These are phyloP conservation scores for Therioaphis trifolii DNA, from an alignment of 2,888 invertebrate species.

Conservation along the genomic window DNA sequence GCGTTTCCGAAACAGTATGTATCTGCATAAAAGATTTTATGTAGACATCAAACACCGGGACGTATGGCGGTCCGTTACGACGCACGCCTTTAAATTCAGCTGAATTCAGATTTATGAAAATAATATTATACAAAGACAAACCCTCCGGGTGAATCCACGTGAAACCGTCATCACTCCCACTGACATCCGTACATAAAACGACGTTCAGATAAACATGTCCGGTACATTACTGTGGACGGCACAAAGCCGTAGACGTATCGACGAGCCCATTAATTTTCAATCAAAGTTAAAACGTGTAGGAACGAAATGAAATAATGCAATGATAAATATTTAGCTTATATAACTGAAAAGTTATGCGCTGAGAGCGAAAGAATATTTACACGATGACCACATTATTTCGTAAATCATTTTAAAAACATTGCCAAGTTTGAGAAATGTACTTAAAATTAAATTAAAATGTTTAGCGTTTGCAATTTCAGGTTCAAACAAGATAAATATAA, in stretches of 20 bases:
- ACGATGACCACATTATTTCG: not conserved
- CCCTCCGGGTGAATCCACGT: not conserved
- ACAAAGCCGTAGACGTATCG: not conserved
- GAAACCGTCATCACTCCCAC: not conserved
- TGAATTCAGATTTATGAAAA: slow-evolving; percentile 6
- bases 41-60: not conserved
- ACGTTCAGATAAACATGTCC: not conserved
- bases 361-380: not conserved
- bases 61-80: slow-evolving; percentile 10
- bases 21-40: not conserved
- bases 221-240: not conserved
- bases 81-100: slow-evolving; percentile 19
- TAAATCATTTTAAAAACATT: not conserved
- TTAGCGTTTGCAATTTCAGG: no score
- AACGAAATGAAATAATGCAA: not conserved
- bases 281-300: not conserved
- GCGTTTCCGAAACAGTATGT: not conserved
- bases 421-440: not conserved
- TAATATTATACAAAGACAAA: not conserved
- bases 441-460: no score
- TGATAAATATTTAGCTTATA: not conserved
- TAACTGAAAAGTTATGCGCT: not conserved
- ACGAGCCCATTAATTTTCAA: not conserved
- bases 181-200: not conserved
- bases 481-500: no score